Evolutionary conservation across 2,888 invertebrate genomes (phyloP).

Genomic region (Holacanthella duospinosa): DNA sequence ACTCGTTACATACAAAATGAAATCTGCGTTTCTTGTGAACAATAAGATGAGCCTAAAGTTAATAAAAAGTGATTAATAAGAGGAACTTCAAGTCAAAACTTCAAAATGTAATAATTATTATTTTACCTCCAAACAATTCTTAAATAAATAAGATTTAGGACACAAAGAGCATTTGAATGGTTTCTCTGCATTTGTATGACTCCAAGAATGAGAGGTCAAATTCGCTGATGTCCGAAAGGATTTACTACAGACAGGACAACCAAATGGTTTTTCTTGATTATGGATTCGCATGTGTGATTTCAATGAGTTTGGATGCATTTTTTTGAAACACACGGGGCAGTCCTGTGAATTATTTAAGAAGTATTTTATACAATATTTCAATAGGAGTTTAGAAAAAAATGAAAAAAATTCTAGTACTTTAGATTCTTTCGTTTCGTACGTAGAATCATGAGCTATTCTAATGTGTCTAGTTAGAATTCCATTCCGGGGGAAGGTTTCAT

Average conservation of each 20-base stretch:
- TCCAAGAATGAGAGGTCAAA: slow-evolving; percentile 78
- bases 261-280: slow-evolving; percentile 62
- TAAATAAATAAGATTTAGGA: slow-evolving; percentile 71
- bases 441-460: slow-evolving; percentile 65
- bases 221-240: slow-evolving; percentile 83
- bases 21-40: slow-evolving; percentile 69
- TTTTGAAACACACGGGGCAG: slow-evolving; percentile 67
- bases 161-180: slow-evolving; percentile 75
- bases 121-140: slow-evolving; percentile 60
- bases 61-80: slow-evolving; percentile 6
- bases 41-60: slow-evolving; percentile 53
- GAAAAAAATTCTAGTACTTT: slow-evolving; percentile 46
- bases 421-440: slow-evolving; percentile 55
- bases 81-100: neutral
- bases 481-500: slow-evolving; percentile 74
- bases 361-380: neutral
- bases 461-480: slow-evolving; percentile 74
- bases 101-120: neutral
- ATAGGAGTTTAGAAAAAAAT: slow-evolving; percentile 9
- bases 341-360: slow-evolving; percentile 40
- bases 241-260: slow-evolving; percentile 72
- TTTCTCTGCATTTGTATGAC: slow-evolving; percentile 70
- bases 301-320: slow-evolving; percentile 66
- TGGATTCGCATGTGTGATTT: slow-evolving; percentile 71
- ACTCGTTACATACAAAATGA: slow-evolving; percentile 79